Evolutionary conservation across 2,113 vertebrate species (phyloP).

Genomic region (Rhagologus leucostigma): DNA sequence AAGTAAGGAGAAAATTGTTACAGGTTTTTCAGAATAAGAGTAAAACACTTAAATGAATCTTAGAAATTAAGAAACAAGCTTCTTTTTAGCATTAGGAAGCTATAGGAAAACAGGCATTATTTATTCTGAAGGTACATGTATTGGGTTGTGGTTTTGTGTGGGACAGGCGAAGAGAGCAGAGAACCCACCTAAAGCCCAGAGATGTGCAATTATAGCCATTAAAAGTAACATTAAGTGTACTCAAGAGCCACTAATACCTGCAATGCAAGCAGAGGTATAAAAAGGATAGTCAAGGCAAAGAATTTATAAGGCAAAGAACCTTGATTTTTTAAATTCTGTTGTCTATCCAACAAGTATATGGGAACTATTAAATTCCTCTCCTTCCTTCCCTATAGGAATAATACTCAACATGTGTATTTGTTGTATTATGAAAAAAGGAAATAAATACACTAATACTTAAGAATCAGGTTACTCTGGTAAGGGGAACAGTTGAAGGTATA

Average conservation of each 20-base stretch:
- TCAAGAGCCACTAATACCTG: neutral
- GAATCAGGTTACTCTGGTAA: neutral
- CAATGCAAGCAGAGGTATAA: neutral
- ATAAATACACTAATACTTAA: neutral
- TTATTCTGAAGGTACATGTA: neutral
- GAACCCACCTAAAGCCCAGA: neutral
- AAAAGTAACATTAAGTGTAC: neutral
- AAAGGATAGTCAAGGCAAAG: neutral
- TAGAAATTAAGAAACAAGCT: neutral
- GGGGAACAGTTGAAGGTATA: neutral
- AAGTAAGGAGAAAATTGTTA: conserved; percentile 11
- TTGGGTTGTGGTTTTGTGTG: neutral
- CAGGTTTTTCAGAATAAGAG: neutral
- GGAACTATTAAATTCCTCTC: neutral
- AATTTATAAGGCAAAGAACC: neutral
- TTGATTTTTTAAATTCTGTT: neutral
- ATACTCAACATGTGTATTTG: neutral
- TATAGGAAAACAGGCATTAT: neutral
- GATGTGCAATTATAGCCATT: neutral
- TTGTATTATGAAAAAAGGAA: neutral
- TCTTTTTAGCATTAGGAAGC: neutral
- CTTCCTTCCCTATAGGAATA: neutral
- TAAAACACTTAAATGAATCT: neutral
- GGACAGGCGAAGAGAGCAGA: neutral
- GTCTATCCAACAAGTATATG: neutral